Percentiles rank a stretch among this genome's conserved stretches.
Conservation (phyloP, 2,888 invertebrate genomes). For the Stenodema calcarata region DNA sequence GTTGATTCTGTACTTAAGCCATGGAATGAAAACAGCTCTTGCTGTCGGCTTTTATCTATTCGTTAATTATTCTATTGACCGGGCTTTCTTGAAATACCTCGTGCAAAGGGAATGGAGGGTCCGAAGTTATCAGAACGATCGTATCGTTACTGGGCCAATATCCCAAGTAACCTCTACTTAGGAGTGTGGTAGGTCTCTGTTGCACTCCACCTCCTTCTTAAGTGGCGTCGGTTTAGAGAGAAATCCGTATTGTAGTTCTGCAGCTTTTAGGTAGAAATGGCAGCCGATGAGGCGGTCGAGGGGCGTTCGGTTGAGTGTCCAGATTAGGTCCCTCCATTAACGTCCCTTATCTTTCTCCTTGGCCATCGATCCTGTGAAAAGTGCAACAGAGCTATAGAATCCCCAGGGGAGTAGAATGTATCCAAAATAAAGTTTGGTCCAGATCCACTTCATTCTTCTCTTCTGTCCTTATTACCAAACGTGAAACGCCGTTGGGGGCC, state of each 20-base stretch:
- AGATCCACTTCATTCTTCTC: too few species aligned
- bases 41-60: neutral
- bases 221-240: neutral
- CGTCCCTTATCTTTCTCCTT: neutral
- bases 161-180: neutral
- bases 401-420: too few species aligned
- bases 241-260: neutral
- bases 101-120: neutral
- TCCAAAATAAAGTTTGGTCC: too few species aligned
- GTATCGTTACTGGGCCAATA: neutral
- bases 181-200: neutral
- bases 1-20: neutral
- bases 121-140: neutral
- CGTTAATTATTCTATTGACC: neutral
- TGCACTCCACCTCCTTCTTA: neutral
- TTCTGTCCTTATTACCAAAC: too few species aligned
- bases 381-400: neutral
- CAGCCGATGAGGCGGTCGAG: neutral
- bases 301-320: neutral
- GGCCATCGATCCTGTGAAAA: neutral
- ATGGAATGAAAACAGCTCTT: neutral
- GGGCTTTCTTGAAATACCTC: neutral
- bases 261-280: conserved; percentile 1
- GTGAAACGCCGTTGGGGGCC: too few species aligned
- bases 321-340: conserved; percentile 32